These are phyloP conservation scores for Sternarchorhynchus goeldii DNA, from an alignment of 2,797 vertebrate species.

Conservation along the genomic window DNA sequence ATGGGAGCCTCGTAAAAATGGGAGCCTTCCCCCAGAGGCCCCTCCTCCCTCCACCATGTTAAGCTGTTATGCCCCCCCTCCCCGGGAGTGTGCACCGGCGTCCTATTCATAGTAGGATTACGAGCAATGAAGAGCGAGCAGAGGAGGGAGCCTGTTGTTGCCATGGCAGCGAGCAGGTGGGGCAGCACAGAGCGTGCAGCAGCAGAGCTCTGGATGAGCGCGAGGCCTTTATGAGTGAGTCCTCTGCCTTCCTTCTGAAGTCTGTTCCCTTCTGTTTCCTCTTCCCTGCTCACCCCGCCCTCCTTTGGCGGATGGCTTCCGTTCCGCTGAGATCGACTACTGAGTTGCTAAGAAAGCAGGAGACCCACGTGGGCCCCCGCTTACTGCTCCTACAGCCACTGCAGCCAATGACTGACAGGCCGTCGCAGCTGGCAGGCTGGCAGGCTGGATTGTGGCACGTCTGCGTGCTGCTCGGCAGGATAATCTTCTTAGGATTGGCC, in stretches of 20 bases:
- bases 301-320: background rate
- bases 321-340: slow-evolving; percentile 12
- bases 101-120: slow-evolving; percentile 76
- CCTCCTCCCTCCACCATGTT: slow-evolving; percentile 68
- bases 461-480: slow-evolving; percentile 39
- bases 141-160: slow-evolving; percentile 65
- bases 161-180: slow-evolving; percentile 69
- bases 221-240: slow-evolving; percentile 6
- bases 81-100: slow-evolving; percentile 65
- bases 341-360: slow-evolving; percentile 15
- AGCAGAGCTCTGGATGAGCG: slow-evolving; percentile 32
- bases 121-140: slow-evolving; percentile 52
- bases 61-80: slow-evolving; percentile 54
- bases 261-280: background rate
- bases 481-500: slow-evolving; percentile 68
- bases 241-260: background rate
- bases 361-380: background rate
- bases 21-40: slow-evolving; percentile 58
- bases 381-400: background rate
- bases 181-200: slow-evolving; percentile 36
- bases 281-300: slow-evolving; percentile 1
- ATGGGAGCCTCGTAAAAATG: slow-evolving; percentile 42
- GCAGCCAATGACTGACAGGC: slow-evolving; percentile 45
- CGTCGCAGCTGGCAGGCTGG: slow-evolving; percentile 15
- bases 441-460: slow-evolving; percentile 20